Base-by-base conservation (phyloP, 2,888 invertebrate species). In the Hedya salicella region DNA sequence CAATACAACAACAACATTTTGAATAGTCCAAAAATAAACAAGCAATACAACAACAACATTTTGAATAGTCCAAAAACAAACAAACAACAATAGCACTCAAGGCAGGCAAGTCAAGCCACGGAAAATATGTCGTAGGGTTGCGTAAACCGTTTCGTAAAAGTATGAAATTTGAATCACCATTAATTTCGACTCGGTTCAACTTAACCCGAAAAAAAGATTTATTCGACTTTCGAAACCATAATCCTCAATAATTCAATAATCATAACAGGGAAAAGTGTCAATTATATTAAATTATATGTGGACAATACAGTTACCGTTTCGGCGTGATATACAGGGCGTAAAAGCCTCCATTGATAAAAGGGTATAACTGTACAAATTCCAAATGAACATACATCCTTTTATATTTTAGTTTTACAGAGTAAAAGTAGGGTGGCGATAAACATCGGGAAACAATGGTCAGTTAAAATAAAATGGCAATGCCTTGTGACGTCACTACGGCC, bases 351-450 rank as follows among this genome's bases (percentile, higher is more conserved):
- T 36, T 9, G 36, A 36, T 9, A 9, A 36, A 36, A 46, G n/a
- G 57, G 5, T n/a, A 3, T 57, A 57, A 30, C 42, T 32, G 32
- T 0, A n/a, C 0, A n/a, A 46, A n/a, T 32, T 11, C 32, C 19
- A 19, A 46, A 57, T 17, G 8, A 4, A n/a, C 9, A 4, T 57
- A 46, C 44, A n/a, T 5, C 44, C n/a, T 46, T 57, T 46, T 56
- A 13, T 72, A 67, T 70, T 4, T 25, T 11, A 30, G 40, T 17
- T 36, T 36, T 49, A 60, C 60, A n/a, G 42, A 36, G 79, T 76
- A 78, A 78, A 79, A 77, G 78, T 81, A 70, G 78, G 75, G 70
- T 75, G 75, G 42, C 68, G 81, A 80, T 80, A 77, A 77, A 74
- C 64, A 80, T 81, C 80, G 48, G 67, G 68, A 70, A 71, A 78